Conservation (phyloP, 2,113 vertebrate species). For the Tenebrosternarchus preto region DNA sequence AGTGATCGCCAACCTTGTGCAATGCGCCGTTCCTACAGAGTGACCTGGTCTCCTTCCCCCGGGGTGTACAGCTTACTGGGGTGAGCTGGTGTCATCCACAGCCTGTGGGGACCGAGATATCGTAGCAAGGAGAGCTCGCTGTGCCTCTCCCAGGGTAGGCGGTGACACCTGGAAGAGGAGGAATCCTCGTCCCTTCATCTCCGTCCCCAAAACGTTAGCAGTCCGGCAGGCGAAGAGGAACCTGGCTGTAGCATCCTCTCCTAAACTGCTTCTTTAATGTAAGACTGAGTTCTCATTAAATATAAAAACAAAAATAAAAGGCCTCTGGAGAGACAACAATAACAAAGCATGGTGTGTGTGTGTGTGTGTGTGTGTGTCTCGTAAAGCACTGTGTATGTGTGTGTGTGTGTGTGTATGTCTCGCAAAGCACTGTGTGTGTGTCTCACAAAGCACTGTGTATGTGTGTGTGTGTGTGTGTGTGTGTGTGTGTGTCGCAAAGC, state of each 20-base stretch:
- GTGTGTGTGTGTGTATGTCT: no score
- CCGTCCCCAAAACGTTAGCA: constrained; percentile 5
- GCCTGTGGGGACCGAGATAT: constrained; percentile 36
- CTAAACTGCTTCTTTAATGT: background rate
- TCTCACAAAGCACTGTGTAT: no score
- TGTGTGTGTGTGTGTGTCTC: no score
- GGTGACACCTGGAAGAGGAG: background rate
- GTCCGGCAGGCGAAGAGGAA: background rate
- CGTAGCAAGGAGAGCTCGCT: constrained; percentile 29
- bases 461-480: no score
- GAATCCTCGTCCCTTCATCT: background rate
- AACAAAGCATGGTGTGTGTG: no score
- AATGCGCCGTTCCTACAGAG: background rate
- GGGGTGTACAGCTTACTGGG: constrained; percentile 35
- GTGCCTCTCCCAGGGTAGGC: constrained; percentile 4
- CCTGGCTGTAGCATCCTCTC: background rate
- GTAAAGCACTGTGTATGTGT: no score
- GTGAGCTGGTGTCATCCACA: constrained; percentile 33
- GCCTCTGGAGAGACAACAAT: no score
- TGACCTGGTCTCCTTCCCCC: constrained; percentile 1
- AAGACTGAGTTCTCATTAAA: no score
- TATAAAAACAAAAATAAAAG: background rate
- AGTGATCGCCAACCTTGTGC: background rate
- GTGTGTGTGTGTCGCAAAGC: no score
- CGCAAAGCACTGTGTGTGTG: no score